Evolutionary conservation across 2,113 vertebrate genomes (phyloP).

Genomic region (Empidonax traillii): DNA sequence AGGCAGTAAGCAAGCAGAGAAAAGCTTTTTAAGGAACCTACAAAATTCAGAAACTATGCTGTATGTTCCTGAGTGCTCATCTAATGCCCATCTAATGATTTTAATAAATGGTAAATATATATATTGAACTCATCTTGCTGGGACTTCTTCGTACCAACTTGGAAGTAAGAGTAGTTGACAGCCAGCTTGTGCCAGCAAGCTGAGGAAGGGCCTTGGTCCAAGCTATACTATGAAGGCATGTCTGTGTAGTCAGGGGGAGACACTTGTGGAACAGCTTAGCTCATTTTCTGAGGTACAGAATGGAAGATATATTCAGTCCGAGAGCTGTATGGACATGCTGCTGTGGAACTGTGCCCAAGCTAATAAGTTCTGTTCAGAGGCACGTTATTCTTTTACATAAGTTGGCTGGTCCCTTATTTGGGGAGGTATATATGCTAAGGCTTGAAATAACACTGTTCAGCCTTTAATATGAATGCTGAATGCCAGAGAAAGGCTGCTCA

Average conservation of each 20-base stretch:
- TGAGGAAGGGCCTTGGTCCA: conserved; percentile 26
- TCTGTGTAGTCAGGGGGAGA: conserved; percentile 41
- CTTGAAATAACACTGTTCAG: conserved; percentile 30
- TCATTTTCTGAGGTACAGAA: conserved; percentile 58
- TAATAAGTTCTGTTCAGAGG: conserved; percentile 41
- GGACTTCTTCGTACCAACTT: neutral
- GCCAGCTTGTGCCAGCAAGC: conserved; percentile 14
- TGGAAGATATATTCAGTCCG: conserved; percentile 38
- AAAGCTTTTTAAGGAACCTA: neutral
- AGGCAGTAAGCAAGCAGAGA: neutral
- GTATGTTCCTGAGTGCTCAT: neutral
- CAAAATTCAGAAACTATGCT: neutral
- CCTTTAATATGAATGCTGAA: neutral
- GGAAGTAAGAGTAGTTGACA: neutral
- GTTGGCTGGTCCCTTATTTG: conserved; percentile 21
- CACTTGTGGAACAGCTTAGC: conserved; percentile 44
- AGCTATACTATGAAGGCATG: conserved; percentile 9
- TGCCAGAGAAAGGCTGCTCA: neutral
- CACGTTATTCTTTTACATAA: conserved; percentile 43
- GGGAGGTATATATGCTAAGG: conserved; percentile 23
- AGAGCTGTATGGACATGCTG: conserved; percentile 38
- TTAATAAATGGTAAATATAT: neutral
- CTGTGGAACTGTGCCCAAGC: conserved; percentile 38
- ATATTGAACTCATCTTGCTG: neutral
- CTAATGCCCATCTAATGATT: neutral